phyloP scores from a whole-genome alignment of 2,113 vertebrate genomes.

The Platycercus adscitus region DNA sequence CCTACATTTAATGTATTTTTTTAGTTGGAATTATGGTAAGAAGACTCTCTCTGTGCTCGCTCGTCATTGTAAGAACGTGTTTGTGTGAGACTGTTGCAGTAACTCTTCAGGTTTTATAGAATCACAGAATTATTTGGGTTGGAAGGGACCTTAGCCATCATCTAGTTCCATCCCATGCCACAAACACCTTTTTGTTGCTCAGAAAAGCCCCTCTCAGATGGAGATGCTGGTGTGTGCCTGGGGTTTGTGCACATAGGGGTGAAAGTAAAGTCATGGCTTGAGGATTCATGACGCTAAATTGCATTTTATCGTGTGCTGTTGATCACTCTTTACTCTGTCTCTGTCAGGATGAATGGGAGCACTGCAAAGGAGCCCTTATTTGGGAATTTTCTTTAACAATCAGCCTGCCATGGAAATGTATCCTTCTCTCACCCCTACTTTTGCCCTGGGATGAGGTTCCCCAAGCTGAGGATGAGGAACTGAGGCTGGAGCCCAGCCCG shows the following conservation, averaged over 20 bases:
- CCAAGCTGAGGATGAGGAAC: neutral
- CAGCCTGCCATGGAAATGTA: neutral
- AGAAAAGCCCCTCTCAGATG: neutral
- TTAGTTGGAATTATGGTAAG: neutral
- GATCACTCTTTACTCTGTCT: fast-evolving
- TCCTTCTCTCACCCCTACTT: neutral
- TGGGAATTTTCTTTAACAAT: neutral
- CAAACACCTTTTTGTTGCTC: neutral
- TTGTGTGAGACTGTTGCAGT: neutral
- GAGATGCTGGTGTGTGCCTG: neutral
- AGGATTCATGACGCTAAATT: fast-evolving
- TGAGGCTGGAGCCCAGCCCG: neutral
- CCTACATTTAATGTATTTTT: neutral
- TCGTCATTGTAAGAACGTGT: fast-evolving
- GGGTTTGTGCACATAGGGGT: fast-evolving
- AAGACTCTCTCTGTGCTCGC: neutral
- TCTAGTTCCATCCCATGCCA: neutral
- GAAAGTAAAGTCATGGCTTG: neutral
- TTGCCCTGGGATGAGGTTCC: neutral
- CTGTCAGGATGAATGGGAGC: neutral
- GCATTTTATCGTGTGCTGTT: neutral
- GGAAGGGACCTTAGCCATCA: neutral
- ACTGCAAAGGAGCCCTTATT: neutral
- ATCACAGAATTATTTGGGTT: neutral
- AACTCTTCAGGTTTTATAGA: neutral